A percentile compares a stretch with the other conserved stretches of the same genome.
Conservation (phyloP, 2,888 invertebrate genomes). For the Geotrupes spiniger region DNA sequence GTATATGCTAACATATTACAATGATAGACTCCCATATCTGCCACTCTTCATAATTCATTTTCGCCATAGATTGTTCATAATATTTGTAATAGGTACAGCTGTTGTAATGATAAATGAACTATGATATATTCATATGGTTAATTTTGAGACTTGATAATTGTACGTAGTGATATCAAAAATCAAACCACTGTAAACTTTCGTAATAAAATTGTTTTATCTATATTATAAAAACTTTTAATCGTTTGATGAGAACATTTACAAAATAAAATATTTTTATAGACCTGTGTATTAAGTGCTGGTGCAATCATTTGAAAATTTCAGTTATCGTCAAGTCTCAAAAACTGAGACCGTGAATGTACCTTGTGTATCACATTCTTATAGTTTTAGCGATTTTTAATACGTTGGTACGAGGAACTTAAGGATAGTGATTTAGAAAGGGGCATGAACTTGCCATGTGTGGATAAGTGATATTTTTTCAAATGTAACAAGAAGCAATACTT, state of each 20-base stretch:
- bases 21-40: conserved; percentile 25
- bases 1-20: conserved; percentile 26
- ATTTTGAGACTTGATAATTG: conserved; percentile 18
- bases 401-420: conserved; percentile 16
- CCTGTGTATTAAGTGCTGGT: too few species aligned
- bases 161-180: too few species aligned
- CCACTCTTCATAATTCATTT: conserved; percentile 21
- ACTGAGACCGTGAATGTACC: conserved; percentile 15
- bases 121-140: conserved; percentile 17
- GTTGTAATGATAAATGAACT: conserved; percentile 51
- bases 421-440: conserved; percentile 18
- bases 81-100: conserved; percentile 42
- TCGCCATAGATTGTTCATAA: conserved; percentile 33
- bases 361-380: conserved; percentile 12
- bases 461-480: conserved; percentile 66
- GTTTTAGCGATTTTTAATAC: conserved; percentile 15
- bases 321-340: conserved; percentile 16
- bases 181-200: background rate
- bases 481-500: conserved; percentile 75
- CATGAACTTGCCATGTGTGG: conserved; percentile 35
- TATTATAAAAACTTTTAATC: too few species aligned
- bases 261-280: too few species aligned
- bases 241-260: too few species aligned
- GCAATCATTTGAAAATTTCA: too few species aligned
- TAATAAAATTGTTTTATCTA: too few species aligned